A percentile compares a stretch with the other conserved stretches of the same genome.
phyloP scores from a whole-genome alignment of 1,140 invertebrate genomes.

The Brachionus manjavacas region DNA sequence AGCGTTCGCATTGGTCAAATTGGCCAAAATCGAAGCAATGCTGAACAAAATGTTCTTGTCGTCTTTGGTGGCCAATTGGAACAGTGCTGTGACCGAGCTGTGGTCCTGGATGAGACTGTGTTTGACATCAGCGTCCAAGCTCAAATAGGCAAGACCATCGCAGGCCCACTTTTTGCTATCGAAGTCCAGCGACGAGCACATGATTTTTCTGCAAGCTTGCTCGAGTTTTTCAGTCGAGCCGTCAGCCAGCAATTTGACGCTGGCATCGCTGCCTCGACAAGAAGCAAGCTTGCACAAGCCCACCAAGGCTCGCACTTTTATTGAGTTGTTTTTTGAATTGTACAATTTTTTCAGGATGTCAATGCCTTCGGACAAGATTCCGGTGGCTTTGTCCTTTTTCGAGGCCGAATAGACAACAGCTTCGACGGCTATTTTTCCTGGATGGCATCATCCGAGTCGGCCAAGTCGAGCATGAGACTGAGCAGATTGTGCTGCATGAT shows the following conservation, averaged over 20 bases:
- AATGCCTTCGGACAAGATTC: slow-evolving; percentile 82
- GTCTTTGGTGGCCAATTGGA: slow-evolving; percentile 71
- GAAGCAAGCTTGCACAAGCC: slow-evolving; percentile 94
- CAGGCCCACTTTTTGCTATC: slow-evolving; percentile 90
- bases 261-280: slow-evolving; percentile 89
- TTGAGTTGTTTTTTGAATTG: slow-evolving; percentile 79
- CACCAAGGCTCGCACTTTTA: slow-evolving; percentile 65
- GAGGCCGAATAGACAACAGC: slow-evolving; percentile 90
- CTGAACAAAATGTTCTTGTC: slow-evolving; percentile 38
- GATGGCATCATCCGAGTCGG: slow-evolving; percentile 73
- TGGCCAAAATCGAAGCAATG: slow-evolving; percentile 73
- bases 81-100: slow-evolving; percentile 73
- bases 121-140: slow-evolving; percentile 95
- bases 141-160: slow-evolving; percentile 92
- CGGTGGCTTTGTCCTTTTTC: slow-evolving; percentile 91
- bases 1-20: slow-evolving; percentile 94
- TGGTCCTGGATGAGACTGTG: slow-evolving; percentile 86
- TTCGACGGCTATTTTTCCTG: slow-evolving; percentile 89
- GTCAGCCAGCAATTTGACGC: slow-evolving; percentile 85
- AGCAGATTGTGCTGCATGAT: slow-evolving; percentile 85
- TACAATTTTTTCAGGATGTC: slow-evolving; percentile 90
- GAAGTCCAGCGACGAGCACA: slow-evolving; percentile 77
- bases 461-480: slow-evolving; percentile 95
- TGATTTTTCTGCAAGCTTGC: slow-evolving; percentile 80
- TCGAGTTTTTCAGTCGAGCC: slow-evolving; percentile 87